Percentiles rank a stretch among this genome's conserved stretches.
Conservation (phyloP, 2,888 invertebrate genomes). For the Acleris laterana region DNA sequence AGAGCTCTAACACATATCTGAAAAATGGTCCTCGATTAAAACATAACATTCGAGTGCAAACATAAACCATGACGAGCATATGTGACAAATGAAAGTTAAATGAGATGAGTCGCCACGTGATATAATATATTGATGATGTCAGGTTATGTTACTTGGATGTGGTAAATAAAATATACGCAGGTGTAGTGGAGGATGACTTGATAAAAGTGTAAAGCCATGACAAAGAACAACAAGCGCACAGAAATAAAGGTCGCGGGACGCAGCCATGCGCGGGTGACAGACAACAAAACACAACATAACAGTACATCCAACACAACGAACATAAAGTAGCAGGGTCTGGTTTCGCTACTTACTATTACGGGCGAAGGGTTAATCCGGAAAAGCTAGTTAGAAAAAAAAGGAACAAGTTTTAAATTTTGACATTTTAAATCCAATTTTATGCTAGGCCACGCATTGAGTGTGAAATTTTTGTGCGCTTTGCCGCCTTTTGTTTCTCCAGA, state of each 20-base stretch:
- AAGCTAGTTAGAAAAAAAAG: conserved; percentile 91
- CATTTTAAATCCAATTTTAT: conserved; percentile 61
- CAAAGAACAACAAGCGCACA: conserved; percentile 84
- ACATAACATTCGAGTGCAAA: background rate
- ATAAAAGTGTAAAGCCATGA: conserved; percentile 61
- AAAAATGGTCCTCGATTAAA: conserved; percentile 48
- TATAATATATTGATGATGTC: conserved; percentile 30
- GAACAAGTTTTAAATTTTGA: conserved; percentile 59
- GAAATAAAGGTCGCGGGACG: conserved; percentile 72
- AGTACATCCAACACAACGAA: conserved; percentile 50
- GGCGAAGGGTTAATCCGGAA: conserved; percentile 99
- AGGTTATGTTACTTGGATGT: conserved; percentile 3
- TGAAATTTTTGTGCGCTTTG: conserved; percentile 80
- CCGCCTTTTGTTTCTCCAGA: conserved; percentile 61
- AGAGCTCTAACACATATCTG: conserved; percentile 99
- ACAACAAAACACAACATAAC: conserved; percentile 57
- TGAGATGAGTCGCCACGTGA: conserved; percentile 37
- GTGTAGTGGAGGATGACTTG: conserved; percentile 38
- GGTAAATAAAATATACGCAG: conserved; percentile 12
- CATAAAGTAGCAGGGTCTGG: conserved; percentile 78
- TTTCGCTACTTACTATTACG: conserved; percentile 96
- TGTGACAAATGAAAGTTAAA: conserved; percentile 24
- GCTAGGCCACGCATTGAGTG: conserved; percentile 67
- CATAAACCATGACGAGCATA: background rate
- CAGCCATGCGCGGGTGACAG: conserved; percentile 79